Percentiles rank a stretch among this genome's conserved stretches.
Conservation (phyloP, 2,888 invertebrate genomes). For the Athrips mouffetella region DNA sequence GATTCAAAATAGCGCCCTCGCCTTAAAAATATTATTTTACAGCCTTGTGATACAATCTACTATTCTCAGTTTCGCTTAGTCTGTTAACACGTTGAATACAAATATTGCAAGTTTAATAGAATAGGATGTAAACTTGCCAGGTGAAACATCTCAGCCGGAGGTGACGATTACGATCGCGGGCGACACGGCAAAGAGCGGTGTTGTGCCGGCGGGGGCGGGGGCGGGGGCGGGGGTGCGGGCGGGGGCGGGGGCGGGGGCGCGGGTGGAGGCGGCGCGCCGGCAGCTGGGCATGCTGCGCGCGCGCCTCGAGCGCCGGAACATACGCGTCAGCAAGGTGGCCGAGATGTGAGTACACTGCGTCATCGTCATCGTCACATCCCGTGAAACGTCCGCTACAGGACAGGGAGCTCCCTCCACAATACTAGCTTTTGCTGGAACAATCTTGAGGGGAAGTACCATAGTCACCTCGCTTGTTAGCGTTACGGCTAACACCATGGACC, state of each 20-base stretch:
- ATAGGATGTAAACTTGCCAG: slow-evolving; percentile 29
- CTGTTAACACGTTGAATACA: too few relatives aligned
- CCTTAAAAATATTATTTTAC: too few relatives aligned
- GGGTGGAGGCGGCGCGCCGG: slow-evolving; percentile 79
- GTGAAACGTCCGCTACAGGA: too few relatives aligned
- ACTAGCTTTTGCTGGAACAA: too few relatives aligned
- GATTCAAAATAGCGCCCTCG: too few relatives aligned
- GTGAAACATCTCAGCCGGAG: slow-evolving; percentile 43
- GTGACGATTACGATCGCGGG: not conserved
- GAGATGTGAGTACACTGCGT: slow-evolving; percentile 92
- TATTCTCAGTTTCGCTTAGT: too few relatives aligned
- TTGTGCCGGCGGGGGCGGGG: slow-evolving; percentile 85
- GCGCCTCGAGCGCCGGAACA: slow-evolving; percentile 90
- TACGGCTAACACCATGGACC: too few relatives aligned
- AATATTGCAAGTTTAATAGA: slow-evolving; percentile 3
- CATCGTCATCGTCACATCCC: too few relatives aligned
- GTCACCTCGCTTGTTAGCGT: too few relatives aligned
- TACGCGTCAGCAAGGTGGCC: slow-evolving; percentile 95
- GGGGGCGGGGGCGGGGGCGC: slow-evolving; percentile 31
- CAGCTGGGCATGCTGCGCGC: slow-evolving; percentile 87
- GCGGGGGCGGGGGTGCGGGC: slow-evolving; percentile 81
- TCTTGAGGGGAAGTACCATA: too few relatives aligned
- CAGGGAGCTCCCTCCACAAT: too few relatives aligned
- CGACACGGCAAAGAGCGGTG: slow-evolving; percentile 76
- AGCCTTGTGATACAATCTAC: too few relatives aligned